Percentiles rank a stretch among this genome's conserved stretches.
These are phyloP conservation scores for Anguilla megastoma DNA, from an alignment of 2,797 vertebrate species.

Conservation along the genomic window DNA sequence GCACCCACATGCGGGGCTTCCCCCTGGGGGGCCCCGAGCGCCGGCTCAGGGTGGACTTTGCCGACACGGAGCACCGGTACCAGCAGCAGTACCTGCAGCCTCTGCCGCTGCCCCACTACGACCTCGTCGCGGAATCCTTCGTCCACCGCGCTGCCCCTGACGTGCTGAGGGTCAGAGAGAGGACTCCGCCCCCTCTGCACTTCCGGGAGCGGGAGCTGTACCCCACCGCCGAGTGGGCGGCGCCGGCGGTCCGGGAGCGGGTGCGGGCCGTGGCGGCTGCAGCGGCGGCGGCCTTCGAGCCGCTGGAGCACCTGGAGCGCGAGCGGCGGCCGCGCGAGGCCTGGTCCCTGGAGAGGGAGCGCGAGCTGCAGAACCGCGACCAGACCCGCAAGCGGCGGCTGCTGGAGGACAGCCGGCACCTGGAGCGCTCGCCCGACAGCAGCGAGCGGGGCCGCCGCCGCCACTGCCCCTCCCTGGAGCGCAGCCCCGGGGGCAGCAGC, in stretches of 20 bases:
- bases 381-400: slow-evolving; percentile 85
- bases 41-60: slow-evolving; percentile 93
- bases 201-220: slow-evolving; percentile 95
- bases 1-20: slow-evolving; percentile 96
- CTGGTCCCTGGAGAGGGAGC: slow-evolving; percentile 92
- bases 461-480: slow-evolving; percentile 79
- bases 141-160: slow-evolving; percentile 89
- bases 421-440: slow-evolving; percentile 92
- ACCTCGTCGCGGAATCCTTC: slow-evolving; percentile 88
- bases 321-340: slow-evolving; percentile 81
- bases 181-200: slow-evolving; percentile 90
- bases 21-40: slow-evolving; percentile 92
- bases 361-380: slow-evolving; percentile 79
- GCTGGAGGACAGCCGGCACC: slow-evolving; percentile 84
- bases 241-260: slow-evolving; percentile 86
- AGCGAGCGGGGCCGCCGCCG: slow-evolving; percentile 85
- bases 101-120: slow-evolving; percentile 89
- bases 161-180: slow-evolving; percentile 87
- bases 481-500: slow-evolving; percentile 86
- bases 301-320: slow-evolving; percentile 89
- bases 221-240: slow-evolving; percentile 87
- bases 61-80: slow-evolving; percentile 94
- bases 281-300: slow-evolving; percentile 81
- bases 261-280: slow-evolving; percentile 80
- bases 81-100: slow-evolving; percentile 95